phyloP scores from a whole-genome alignment of 2,113 vertebrate species.

The Oreochromis tanganicae region DNA sequence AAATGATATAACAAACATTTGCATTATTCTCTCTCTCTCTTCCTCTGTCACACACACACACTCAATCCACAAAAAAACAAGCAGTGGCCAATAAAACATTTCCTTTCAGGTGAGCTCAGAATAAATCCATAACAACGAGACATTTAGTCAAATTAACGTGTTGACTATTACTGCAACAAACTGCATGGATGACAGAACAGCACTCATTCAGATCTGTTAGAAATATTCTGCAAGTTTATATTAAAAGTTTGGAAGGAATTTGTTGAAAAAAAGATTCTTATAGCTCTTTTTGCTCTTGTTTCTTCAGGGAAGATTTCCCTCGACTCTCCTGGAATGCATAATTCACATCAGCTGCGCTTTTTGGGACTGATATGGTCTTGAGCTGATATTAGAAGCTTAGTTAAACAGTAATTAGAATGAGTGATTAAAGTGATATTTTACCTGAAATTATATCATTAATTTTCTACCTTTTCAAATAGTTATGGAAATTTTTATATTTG shows the following conservation, averaged over 20 bases:
- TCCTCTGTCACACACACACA: neutral
- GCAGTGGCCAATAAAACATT: neutral
- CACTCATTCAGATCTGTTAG: neutral
- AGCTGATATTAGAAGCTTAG: conserved; percentile 9
- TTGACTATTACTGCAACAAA: conserved; percentile 8
- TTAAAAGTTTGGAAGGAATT: conserved; percentile 5
- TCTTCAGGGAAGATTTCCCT: conserved; percentile 19
- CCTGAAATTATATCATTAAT: conserved; percentile 15
- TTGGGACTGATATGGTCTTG: conserved; percentile 1
- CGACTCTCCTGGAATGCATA: conserved; percentile 25
- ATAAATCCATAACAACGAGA: conserved; percentile 51
- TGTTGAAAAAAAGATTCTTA: neutral
- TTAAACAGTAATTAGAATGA: conserved; percentile 15
- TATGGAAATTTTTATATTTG: neutral
- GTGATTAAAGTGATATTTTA: conserved; percentile 15
- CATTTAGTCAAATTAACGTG: conserved; percentile 19
- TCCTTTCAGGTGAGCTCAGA: neutral
- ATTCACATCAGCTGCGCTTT: conserved; percentile 25
- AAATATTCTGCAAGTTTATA: neutral
- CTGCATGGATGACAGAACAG: neutral
- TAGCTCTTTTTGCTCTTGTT: neutral
- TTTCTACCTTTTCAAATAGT: neutral
- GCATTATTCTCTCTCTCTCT: neutral
- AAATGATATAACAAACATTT: conserved; percentile 26
- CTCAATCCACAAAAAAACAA: neutral